These are phyloP conservation scores for Coregonus suidteri DNA, from an alignment of 2,797 vertebrate species.

Conservation along the genomic window DNA sequence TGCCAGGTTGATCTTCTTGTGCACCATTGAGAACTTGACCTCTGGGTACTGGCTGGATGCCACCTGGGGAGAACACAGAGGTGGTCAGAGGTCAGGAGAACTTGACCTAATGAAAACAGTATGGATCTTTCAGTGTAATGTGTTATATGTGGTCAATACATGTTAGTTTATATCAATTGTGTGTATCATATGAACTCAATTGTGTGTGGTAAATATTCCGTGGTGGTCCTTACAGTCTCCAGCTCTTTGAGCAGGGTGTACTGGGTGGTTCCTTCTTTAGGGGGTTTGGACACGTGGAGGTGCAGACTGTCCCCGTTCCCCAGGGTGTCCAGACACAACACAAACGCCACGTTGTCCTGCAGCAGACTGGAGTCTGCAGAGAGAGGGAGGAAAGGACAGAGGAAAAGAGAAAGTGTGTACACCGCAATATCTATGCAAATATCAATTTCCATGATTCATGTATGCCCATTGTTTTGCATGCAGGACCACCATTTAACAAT, in stretches of 20 bases:
- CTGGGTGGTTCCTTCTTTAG: constrained; percentile 92
- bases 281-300: constrained; percentile 96
- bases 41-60: constrained; percentile 85
- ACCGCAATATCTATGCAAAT: background rate
- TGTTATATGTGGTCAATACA: too few species aligned
- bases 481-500: background rate
- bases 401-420: background rate
- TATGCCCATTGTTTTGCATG: background rate
- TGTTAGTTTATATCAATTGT: too few species aligned
- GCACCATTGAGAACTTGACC: constrained; percentile 96
- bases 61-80: constrained; percentile 73
- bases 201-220: too few species aligned
- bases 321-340: constrained; percentile 94
- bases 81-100: background rate
- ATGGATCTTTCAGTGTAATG: too few species aligned
- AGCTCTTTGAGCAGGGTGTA: constrained; percentile 88
- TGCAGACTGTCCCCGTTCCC: constrained; percentile 86
- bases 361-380: constrained; percentile 92
- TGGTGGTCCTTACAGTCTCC: constrained; percentile 76
- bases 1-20: constrained; percentile 98
- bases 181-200: too few species aligned
- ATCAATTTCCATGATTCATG: background rate
- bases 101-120: too few species aligned
- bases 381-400: background rate
- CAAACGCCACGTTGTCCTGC: constrained; percentile 97